Base-by-base conservation (phyloP, 2,888 invertebrate species). In the Epinotia demarniana region DNA sequence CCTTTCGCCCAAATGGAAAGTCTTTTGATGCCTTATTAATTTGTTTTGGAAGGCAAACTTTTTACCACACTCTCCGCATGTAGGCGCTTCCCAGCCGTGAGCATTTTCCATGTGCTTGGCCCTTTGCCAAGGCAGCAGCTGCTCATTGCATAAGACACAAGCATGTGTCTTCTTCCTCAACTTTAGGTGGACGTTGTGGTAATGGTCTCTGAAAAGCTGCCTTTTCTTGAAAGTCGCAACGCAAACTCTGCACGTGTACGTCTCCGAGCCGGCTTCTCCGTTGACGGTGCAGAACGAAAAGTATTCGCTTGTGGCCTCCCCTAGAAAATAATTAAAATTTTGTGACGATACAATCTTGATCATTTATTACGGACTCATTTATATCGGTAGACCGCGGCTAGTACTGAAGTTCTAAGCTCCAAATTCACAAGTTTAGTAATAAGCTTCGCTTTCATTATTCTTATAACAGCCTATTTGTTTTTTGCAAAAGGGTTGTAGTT, bases 61-160 rank as follows among this genome's bases (percentile, higher is more conserved):
- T 70, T 84, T 84, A 5, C 79, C 79, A 73, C 86, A 86, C 18
- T 73, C 77, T 9, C 77, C 67, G 74, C 85, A 86, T 13, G 79
- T 78, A 23, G 81, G 80, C 11, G 75, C 63, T 11, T 80, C 78
- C 9, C 77, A 80, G 8, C 79, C 79, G 72, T 84, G 85, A 3
- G 12, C 67, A 6, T 75, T 67, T 8, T 72, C 67, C 75, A 78
- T 46, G 16, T 71, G 71, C 39, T 62, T 71, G 53, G 39, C 16
- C 33, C 53, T 62, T 6, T 16, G 19, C 6, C 33, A 33, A 8
- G 69, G 60, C 11, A 23, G 19, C n/a, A 77, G 3, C 16, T 57
- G 66, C 13, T 61, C 19, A 2, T 61, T 66, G 43, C 75, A 77
- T 70, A 75, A 1, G 23, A 67, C 61, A 61, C 75, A 77, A 12